A percentile compares a stretch with the other conserved stretches of the same genome.
Evolutionary conservation across 2,797 vertebrate genomes (phyloP).

Genomic region (Micromesistius poutassou): DNA sequence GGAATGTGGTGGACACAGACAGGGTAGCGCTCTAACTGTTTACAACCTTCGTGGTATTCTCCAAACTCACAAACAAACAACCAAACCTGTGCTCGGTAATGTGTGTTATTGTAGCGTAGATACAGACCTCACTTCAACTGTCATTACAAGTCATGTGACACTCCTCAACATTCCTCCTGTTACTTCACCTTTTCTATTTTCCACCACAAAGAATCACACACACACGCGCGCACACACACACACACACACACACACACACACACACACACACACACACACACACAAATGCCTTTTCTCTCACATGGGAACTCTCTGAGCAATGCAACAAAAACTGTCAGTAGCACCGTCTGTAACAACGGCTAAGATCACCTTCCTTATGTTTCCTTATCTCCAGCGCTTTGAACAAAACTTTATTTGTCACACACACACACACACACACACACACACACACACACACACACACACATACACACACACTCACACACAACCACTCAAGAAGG

Average conservation of each 20-base stretch:
- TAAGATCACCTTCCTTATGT: background rate
- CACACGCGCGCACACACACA: background rate
- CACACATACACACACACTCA: too few species aligned
- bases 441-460: too few species aligned
- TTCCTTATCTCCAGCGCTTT: background rate
- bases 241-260: background rate
- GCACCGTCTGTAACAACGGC: background rate
- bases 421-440: too few species aligned
- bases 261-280: background rate
- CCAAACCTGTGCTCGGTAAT: background rate
- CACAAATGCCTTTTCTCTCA: background rate
- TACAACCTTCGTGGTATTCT: conserved; percentile 51
- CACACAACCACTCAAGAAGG: too few species aligned
- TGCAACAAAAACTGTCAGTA: background rate
- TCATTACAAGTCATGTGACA: background rate
- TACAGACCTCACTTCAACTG: background rate
- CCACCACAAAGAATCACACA: background rate
- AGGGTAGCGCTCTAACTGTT: conserved; percentile 47
- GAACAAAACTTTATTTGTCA: background rate
- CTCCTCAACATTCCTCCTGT: background rate
- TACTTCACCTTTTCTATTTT: background rate
- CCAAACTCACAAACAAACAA: background rate
- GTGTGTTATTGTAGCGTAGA: background rate
- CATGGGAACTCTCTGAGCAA: background rate
- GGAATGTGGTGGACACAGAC: conserved; percentile 25